A percentile compares a stretch with the other conserved stretches of the same genome.
phyloP scores from a whole-genome alignment of 1,140 invertebrate species.

The Latrodectus geometricus region DNA sequence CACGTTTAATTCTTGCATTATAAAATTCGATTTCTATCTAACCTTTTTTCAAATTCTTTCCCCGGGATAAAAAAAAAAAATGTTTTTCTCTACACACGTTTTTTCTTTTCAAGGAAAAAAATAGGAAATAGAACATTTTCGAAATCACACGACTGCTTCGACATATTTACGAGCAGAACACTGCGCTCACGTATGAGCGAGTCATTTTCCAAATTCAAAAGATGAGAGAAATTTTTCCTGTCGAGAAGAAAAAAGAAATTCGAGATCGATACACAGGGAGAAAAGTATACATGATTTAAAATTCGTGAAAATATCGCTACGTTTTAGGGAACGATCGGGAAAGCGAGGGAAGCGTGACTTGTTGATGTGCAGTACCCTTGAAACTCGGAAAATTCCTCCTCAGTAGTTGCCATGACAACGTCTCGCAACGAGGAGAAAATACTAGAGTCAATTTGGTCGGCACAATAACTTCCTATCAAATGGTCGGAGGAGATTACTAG shows the following conservation, averaged over 20 bases:
- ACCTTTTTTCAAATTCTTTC: too few relatives aligned
- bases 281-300: neutral
- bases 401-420: slow-evolving; percentile 13
- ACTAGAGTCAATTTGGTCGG: slow-evolving; percentile 44
- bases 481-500: slow-evolving; percentile 39
- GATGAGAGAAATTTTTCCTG: neutral
- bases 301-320: neutral
- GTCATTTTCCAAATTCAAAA: neutral
- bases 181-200: too few relatives aligned
- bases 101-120: too few relatives aligned
- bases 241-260: neutral
- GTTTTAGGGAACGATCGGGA: neutral
- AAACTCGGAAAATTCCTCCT: neutral
- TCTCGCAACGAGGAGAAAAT: neutral
- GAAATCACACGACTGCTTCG: too few relatives aligned
- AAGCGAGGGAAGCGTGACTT: neutral
- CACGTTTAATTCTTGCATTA: too few relatives aligned
- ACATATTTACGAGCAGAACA: too few relatives aligned
- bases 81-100: too few relatives aligned
- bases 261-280: neutral
- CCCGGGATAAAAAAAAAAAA: too few relatives aligned
- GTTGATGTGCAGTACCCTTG: neutral
- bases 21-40: too few relatives aligned
- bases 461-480: slow-evolving; percentile 31
- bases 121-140: too few relatives aligned